Base-by-base conservation (phyloP, 2,888 invertebrate species). In the Byasa hedistus region DNA sequence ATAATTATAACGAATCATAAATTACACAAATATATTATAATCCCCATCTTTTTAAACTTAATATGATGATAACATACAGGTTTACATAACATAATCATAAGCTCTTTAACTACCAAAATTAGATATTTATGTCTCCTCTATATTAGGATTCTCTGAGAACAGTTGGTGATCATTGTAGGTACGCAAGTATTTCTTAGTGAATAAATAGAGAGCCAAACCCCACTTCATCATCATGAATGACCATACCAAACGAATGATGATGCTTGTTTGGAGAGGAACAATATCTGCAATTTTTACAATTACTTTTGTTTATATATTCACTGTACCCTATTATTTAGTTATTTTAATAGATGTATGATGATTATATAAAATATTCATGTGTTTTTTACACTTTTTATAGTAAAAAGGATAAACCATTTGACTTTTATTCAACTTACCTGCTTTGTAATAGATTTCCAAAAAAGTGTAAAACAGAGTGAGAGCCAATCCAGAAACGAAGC, bases 141-240 rank as follows among this genome's bases (percentile, higher is more conserved):
- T 85, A 69, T 87, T 81, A 12, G 89, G 87, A 73, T 89, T 88
- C 74, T 91, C 91, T 0, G 87, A 86, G 77, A 91, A 89, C 21
- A 91, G 83, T 75, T 89, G 89, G 62, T 89, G 81, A 68, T 89
- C 90, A 65, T 89, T 88, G 72, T 91, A 90, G 2, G 89, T 90
- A 27, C 86, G 79, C 10, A 89, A 79, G 68, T 92, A 92, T 66
- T 84, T 86, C 73, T 84, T 85, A 1, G 90, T 88, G 66, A 84
- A 82, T 68, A 83, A 80, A 75, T 92, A 91, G 52, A 93, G 82
- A 44, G 91, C 65, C 5, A 92, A 70, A 44, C 92, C 92, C 89
- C 92, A 92, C 72, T 93, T 93, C 77, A 89, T 83, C 83, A 92
- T 91, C 85, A 93, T 91, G 73, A 92, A 89, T 0, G 92, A 87